These are phyloP conservation scores for Chloropsis hardwickii DNA, from an alignment of 2,113 vertebrate genomes.

Conservation along the genomic window DNA sequence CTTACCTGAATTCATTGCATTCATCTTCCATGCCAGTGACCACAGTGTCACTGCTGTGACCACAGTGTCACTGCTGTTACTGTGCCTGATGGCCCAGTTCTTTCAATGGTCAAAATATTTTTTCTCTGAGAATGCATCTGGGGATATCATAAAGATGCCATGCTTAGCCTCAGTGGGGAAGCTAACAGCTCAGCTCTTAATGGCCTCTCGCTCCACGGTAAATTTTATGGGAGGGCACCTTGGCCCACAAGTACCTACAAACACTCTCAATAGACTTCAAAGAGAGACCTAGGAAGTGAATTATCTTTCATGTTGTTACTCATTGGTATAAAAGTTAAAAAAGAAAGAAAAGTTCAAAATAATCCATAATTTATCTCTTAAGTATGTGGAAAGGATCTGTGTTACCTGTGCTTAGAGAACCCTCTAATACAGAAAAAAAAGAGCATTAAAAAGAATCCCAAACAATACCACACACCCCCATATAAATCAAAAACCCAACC, in stretches of 20 bases:
- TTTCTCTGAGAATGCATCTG: background rate
- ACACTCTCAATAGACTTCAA: background rate
- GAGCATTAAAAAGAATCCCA: background rate
- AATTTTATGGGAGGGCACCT: background rate
- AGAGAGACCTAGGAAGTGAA: background rate
- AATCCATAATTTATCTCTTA: background rate
- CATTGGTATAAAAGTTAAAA: background rate
- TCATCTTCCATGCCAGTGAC: background rate
- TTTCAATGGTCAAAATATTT: background rate
- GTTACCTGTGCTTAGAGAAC: background rate
- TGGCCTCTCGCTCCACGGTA: background rate
- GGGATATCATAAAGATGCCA: background rate
- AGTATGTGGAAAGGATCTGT: background rate
- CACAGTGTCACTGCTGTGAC: background rate
- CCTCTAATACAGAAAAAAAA: background rate
- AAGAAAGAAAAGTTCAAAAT: background rate
- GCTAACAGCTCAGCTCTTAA: background rate
- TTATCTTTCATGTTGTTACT: background rate
- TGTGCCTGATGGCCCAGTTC: background rate
- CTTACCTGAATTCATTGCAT: background rate
- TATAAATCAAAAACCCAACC: background rate
- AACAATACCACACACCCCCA: fast-evolving
- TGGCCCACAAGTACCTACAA: background rate
- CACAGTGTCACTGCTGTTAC: background rate
- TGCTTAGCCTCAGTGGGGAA: background rate